A percentile compares a stretch with the other conserved stretches of the same genome.
Evolutionary conservation across 53 echinoderm and acorn worm species (phyloP).

Genomic region (Stichopus horrens): DNA sequence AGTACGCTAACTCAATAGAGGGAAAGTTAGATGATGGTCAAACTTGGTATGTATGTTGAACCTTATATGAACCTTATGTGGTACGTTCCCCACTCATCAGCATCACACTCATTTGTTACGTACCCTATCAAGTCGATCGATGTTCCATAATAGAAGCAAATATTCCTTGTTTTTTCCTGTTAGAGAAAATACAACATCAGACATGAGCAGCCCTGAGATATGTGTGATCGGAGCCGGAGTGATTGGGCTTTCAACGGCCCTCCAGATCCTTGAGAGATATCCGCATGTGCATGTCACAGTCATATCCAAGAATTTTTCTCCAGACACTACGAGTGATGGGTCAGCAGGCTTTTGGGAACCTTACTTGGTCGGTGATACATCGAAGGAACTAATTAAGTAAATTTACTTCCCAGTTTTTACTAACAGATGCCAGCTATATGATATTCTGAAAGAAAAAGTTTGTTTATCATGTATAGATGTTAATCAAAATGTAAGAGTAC

Average conservation of each 20-base stretch:
- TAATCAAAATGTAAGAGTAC: too few species aligned
- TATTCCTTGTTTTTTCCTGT: too few species aligned
- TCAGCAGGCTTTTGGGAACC: conserved; percentile 73
- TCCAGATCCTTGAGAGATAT: conserved; percentile 53
- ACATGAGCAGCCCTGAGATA: conserved; percentile 18
- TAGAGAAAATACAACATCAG: background rate
- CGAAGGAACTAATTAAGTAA: conserved; percentile 47
- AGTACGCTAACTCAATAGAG: too few species aligned
- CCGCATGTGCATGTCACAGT: conserved; percentile 71
- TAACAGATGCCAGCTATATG: background rate
- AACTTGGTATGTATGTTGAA: too few species aligned
- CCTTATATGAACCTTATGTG: too few species aligned
- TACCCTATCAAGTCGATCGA: too few species aligned
- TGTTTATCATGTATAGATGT: too few species aligned
- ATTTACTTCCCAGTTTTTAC: background rate
- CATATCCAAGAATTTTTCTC: conserved; percentile 78
- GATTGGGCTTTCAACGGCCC: conserved; percentile 72
- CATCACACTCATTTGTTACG: too few species aligned
- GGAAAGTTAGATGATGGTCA: too few species aligned
- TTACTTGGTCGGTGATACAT: conserved; percentile 59
- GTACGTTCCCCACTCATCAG: too few species aligned
- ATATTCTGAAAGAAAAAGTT: background rate
- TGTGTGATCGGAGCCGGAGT: conserved; percentile 86
- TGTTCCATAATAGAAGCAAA: too few species aligned
- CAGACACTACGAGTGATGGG: conserved; percentile 81